Conservation (phyloP, 2,113 vertebrate genomes). For the Piaya cayana region DNA sequence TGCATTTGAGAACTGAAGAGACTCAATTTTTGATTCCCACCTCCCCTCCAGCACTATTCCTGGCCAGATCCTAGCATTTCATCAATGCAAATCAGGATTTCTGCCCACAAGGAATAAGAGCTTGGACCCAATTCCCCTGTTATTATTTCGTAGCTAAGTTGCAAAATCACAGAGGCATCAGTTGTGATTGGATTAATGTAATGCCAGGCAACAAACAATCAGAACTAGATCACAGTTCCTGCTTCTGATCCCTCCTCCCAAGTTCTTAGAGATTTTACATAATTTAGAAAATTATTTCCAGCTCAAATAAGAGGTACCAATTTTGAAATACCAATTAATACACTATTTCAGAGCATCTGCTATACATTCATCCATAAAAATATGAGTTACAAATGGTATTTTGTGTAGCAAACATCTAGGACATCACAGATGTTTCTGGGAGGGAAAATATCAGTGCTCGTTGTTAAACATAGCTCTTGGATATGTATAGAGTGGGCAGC, state of each 20-base stretch:
- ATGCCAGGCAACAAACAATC: not conserved
- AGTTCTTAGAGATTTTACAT: not conserved
- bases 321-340: not conserved
- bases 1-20: not conserved
- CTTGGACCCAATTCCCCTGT: constrained; percentile 8
- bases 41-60: not conserved
- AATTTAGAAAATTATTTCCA: not conserved
- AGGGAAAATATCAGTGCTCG: not conserved
- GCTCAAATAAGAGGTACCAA: not conserved
- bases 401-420: not conserved
- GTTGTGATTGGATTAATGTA: constrained; percentile 1
- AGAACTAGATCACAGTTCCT: not conserved
- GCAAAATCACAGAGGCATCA: not conserved
- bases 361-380: constrained; percentile 11
- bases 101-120: not conserved
- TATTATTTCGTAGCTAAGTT: constrained; percentile 13
- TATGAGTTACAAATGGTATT: not conserved
- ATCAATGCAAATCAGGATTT: constrained; percentile 8
- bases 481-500: not conserved
- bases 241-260: not conserved
- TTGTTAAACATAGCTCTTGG: constrained; percentile 1
- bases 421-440: constrained; percentile 12
- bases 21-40: not conserved
- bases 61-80: not conserved
- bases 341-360: not conserved